Base-by-base conservation (phyloP, 2,113 vertebrate species). In the Perccottus glenii region DNA sequence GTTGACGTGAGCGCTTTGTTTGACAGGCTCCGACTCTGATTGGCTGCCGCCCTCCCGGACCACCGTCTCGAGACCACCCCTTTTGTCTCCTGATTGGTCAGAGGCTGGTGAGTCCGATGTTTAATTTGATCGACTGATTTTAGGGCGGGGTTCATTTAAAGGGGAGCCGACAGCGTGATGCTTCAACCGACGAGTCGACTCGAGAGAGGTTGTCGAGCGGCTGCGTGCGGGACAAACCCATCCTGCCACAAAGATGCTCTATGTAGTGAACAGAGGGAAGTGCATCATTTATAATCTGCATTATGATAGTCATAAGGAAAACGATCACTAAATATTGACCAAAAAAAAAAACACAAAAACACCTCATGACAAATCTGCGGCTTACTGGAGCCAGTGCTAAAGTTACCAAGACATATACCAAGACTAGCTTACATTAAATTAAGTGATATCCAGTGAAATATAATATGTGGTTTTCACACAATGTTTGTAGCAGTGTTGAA, bases 91-190 rank as follows among this genome's bases (percentile, higher is more conserved):
- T 77, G 91, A 94, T 93, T 94, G 91, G 93, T 63, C 53, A 1
- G 75, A 60, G 10, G 19, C 60, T 45, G 67, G 53, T 40, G 87
- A 84, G 89, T 76, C 68, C 43, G 87, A 89, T 88, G 84, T 67
- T 72, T 87, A 91, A 92, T 87, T 90, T 93, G 88, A 93, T 94
- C 92, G 93, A 92, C 92, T 93, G 92, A 94, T 93, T 93, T 93
- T 79, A 46, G 83, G 92, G 93, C 90, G 93, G 89, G 51, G 83
- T 76, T 75, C 11, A 11, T 70, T 63, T 92, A 90, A 93, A 92
- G 82, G 86, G 65, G 84, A 66, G 72, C 55, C 19, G 8, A 0
- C 14, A 35, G 45, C 4, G 44, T 7, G 70, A 60, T 6, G 46
- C n/a, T 42, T n/a, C 6, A 2, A 5, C 6, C 56, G 0, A 6